phyloP scores from a whole-genome alignment of 2,113 vertebrate genomes.

The Hippocampus zosterae region DNA sequence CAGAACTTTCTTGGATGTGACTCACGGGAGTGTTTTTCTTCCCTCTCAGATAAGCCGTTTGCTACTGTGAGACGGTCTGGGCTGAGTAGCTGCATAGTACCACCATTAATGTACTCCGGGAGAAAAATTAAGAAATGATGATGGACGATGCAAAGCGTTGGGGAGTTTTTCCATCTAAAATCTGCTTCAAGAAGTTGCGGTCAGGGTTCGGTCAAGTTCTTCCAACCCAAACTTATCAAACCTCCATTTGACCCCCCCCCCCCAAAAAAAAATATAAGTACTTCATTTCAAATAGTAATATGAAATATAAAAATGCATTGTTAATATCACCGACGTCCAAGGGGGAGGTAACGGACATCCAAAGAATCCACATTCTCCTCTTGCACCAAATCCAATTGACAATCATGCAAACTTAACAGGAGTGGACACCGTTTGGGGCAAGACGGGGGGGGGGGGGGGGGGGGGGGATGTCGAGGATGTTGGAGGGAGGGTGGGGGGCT shows the following conservation, averaged over 20 bases:
- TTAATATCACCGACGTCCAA: no score
- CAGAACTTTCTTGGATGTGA: conserved; percentile 58
- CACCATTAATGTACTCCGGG: not conserved
- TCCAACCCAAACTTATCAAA: not conserved
- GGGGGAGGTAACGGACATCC: not conserved
- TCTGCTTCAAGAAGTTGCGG: not conserved
- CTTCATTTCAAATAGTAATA: no score
- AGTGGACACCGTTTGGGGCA: conserved; percentile 34
- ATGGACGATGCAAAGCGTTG: not conserved
- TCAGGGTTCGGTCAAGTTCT: conserved; percentile 1
- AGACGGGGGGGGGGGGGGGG: not conserved
- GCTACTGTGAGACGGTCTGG: conserved; percentile 15
- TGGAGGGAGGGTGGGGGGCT: not conserved
- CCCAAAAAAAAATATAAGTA: not conserved
- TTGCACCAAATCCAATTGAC: not conserved
- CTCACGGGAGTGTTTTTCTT: not conserved
- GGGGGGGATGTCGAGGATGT: not conserved
- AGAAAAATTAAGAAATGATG: not conserved
- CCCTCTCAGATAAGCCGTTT: conserved; percentile 27
- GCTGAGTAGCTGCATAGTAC: not conserved
- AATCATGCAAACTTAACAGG: not conserved
- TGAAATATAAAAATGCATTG: no score
- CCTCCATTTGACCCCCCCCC: not conserved
- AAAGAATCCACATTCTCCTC: not conserved
- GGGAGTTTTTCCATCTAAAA: not conserved